Percentiles rank a stretch among this genome's conserved stretches.
Evolutionary conservation across 2,888 invertebrate genomes (phyloP).

Genomic region (Chironomus riparius): DNA sequence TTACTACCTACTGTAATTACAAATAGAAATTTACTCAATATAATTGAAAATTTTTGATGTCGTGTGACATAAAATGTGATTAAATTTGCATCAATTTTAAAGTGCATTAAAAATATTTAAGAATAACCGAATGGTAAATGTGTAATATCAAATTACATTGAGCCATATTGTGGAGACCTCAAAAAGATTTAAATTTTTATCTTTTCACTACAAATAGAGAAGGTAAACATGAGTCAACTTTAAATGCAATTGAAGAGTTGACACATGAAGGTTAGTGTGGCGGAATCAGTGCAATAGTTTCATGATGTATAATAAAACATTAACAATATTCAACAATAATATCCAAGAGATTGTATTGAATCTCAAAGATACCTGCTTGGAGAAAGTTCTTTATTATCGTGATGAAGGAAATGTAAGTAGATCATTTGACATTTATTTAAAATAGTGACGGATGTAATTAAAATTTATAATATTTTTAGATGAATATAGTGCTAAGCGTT

Average conservation of each 20-base stretch:
- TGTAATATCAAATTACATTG: background rate
- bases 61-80: background rate
- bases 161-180: background rate
- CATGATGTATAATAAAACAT: conserved; percentile 14
- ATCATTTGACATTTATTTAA: background rate
- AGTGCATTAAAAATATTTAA: background rate
- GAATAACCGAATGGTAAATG: background rate
- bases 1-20: no score
- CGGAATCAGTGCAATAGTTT: no score
- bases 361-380: background rate
- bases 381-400: conserved; percentile 5
- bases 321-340: background rate
- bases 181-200: background rate
- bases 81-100: background rate
- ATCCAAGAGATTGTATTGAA: background rate
- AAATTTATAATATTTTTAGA: conserved; percentile 9
- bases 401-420: conserved; percentile 23
- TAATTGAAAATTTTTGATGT: no score
- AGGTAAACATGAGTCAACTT: background rate
- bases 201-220: background rate
- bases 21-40: no score
- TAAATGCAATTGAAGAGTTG: background rate
- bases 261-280: background rate
- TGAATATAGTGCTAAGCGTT: conserved; percentile 20
- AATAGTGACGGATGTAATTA: background rate